Percentiles rank a stretch among this genome's conserved stretches.
Conservation (phyloP, 2,888 invertebrate genomes). For the Patella ulyssiponensis region DNA sequence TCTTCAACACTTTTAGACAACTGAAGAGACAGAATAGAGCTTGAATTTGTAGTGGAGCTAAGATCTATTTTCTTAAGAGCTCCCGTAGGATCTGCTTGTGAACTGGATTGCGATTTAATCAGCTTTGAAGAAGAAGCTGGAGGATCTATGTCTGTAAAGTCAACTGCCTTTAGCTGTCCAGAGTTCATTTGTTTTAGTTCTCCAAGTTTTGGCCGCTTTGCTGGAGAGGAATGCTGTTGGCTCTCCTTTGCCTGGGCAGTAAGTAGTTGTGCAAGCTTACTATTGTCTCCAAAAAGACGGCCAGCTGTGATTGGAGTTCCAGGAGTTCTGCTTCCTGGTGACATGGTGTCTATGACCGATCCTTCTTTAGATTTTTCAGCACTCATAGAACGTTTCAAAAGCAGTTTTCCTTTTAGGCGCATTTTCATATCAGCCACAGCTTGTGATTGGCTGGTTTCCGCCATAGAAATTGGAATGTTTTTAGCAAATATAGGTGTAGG, state of each 20-base stretch:
- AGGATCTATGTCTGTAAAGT: not conserved
- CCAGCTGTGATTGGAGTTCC: not conserved
- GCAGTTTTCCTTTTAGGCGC: constrained; percentile 65
- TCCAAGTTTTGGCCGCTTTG: not conserved
- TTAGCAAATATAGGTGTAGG: not conserved
- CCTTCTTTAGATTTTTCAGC: constrained; percentile 44
- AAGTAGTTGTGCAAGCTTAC: not conserved
- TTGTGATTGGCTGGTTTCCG: not conserved
- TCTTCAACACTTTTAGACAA: not conserved
- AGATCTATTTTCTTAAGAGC: too few species aligned
- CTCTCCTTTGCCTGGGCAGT: not conserved
- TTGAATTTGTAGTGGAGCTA: not conserved
- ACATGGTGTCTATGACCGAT: not conserved
- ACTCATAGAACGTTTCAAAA: constrained; percentile 70
- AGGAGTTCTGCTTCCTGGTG: not conserved
- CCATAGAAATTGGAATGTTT: not conserved
- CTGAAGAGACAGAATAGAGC: not conserved
- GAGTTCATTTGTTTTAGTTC: not conserved
- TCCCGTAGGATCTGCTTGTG: not conserved
- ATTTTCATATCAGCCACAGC: constrained; percentile 33
- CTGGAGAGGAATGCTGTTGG: not conserved
- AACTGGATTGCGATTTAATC: not conserved
- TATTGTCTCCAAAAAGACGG: not conserved
- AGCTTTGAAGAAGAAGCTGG: not conserved
- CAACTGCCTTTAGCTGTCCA: not conserved